phyloP scores from a whole-genome alignment of 2,888 invertebrate genomes.

The Zhuqinia jingwanae region DNA sequence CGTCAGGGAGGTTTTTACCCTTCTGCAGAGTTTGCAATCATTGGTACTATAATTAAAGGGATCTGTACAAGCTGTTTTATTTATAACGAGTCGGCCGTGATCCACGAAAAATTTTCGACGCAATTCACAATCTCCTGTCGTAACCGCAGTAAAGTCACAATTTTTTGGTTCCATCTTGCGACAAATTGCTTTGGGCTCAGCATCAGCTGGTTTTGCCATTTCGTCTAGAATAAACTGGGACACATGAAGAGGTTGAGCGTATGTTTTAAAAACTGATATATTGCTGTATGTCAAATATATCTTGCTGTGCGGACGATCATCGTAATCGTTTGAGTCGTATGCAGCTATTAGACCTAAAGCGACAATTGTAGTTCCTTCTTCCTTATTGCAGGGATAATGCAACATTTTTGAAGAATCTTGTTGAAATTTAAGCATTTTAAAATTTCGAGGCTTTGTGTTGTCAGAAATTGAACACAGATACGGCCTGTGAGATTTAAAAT shows the following conservation, averaged over 20 bases:
- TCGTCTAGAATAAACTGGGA: neutral
- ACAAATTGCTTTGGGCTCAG: neutral
- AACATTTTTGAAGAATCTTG: neutral
- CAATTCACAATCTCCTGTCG: neutral
- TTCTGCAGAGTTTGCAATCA: neutral
- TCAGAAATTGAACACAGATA: neutral
- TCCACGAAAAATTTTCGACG: slow-evolving; percentile 13
- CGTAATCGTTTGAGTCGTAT: neutral
- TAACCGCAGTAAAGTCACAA: slow-evolving; percentile 7
- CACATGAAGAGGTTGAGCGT: slow-evolving; percentile 19
- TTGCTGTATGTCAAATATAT: neutral
- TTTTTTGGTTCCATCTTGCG: neutral
- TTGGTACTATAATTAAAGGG: neutral
- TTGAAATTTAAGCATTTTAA: slow-evolving; percentile 34
- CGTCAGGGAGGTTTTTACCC: neutral
- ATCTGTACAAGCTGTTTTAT: neutral
- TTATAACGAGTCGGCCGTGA: neutral
- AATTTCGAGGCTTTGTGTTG: neutral
- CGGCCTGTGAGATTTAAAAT: slow-evolving; percentile 10
- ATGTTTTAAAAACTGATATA: neutral
- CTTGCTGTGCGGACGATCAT: neutral
- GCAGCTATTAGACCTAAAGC: slow-evolving; percentile 5
- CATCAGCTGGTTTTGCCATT: slow-evolving; percentile 18
- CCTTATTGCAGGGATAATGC: slow-evolving; percentile 39
- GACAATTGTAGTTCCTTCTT: slow-evolving; percentile 21